Percentiles rank a stretch among this genome's conserved stretches.
Conservation (phyloP, 2,797 vertebrate genomes). For the Xenops minutus region DNA sequence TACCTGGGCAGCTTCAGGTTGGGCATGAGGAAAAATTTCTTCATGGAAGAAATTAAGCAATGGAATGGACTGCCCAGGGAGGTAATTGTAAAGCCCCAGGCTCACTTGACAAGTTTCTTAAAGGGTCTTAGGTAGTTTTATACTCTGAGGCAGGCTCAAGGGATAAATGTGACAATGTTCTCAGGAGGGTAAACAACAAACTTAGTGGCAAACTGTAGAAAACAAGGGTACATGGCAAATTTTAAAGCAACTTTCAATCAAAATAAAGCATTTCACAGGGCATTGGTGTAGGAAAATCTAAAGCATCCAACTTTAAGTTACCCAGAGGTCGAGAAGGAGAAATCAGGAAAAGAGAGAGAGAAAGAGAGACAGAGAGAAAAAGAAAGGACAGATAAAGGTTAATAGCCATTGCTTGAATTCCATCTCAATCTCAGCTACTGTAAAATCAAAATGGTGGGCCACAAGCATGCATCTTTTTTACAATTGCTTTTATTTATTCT, state of each 20-base stretch:
- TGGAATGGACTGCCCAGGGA: not conserved
- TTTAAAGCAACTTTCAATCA: not conserved
- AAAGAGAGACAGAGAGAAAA: not conserved
- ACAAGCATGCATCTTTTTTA: not conserved
- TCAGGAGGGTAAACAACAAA: not conserved
- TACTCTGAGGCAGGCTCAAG: not conserved
- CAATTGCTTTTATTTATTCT: not conserved
- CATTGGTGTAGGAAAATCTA: not conserved
- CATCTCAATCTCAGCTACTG: not conserved
- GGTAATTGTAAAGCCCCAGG: not conserved
- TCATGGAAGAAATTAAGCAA: not conserved
- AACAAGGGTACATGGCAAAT: not conserved
- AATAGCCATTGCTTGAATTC: not conserved
- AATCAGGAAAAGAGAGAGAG: not conserved
- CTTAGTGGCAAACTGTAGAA: not conserved
- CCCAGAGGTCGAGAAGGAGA: not conserved
- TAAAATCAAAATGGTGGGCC: not conserved
- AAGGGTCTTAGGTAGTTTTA: not conserved
- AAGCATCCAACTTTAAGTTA: not conserved
- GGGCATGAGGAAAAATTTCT: not conserved
- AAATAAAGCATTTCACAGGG: not conserved
- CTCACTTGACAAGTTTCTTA: not conserved
- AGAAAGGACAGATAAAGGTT: not conserved
- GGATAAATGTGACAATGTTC: not conserved
- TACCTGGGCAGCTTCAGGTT: not conserved